Base-by-base conservation (phyloP, 2,797 vertebrate species). In the Oophaga sylvatica region DNA sequence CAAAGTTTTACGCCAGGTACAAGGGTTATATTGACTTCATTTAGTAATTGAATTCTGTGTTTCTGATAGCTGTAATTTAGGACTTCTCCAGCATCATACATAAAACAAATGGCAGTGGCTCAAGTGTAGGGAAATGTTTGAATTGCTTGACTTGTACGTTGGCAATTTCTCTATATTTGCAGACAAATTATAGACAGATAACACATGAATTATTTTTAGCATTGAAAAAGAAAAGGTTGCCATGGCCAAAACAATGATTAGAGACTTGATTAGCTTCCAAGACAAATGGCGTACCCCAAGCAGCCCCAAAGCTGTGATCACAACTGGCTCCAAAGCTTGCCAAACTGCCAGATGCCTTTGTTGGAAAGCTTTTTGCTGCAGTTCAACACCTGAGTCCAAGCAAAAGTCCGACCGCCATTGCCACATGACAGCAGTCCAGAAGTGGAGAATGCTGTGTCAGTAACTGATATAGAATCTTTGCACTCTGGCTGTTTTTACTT, bases 331-430 rank as follows among this genome's bases (percentile, higher is more conserved):
- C 91, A 88, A 89, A 92, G 84, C 60, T 90, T 93, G 92, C 92
- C 92, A 93, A 92, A 90, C 90, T 91, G 9, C 87, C 91, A 92
- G 92, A 91, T 93, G 92, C 93, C 91, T 87, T 83, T 89, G 90
- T 91, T 90, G 92, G 91, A 92, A 90, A 90, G 91, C 87, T 90
- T 86, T 90, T 90, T 91, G 85, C 90, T 90, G 79, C 76, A 88
- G 80, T 80, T 90, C 89, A 91, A 91, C 91, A 91, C 92, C 91
- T 91, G 91, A 89, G 88, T 83, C 88, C 88, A 59, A 87, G 62
- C 76, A 89, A 57, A 83, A 48, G 71, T 62, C 75, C 79, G 56
- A 87, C 84, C 88, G 62, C 75, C 68, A 53, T 63, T 89, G 80
- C 76, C 71, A 89, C 71, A 67, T 63, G 48, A 80, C n/a, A 26